phyloP scores from a whole-genome alignment of 2,113 vertebrate genomes.

The Cynocephalus volans region DNA sequence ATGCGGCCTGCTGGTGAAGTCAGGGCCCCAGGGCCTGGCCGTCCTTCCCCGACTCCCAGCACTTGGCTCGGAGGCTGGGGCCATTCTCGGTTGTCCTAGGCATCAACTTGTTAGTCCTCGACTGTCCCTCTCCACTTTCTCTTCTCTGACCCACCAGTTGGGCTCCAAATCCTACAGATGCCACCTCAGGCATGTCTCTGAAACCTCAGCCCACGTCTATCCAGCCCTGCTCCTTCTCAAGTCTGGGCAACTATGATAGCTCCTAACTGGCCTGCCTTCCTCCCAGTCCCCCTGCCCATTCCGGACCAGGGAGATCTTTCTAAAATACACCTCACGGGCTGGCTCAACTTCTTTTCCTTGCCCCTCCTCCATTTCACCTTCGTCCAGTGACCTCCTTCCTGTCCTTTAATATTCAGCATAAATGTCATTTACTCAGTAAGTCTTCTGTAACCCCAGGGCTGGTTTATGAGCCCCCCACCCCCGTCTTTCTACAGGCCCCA shows the following conservation, averaged over 20 bases:
- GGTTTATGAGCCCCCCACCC: not conserved
- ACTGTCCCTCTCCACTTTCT: too few relatives aligned
- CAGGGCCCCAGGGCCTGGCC: not conserved
- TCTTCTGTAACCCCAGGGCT: not conserved
- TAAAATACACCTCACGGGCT: fast-evolving
- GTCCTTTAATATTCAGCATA: not conserved
- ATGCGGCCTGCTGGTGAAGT: fast-evolving
- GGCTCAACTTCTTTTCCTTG: not conserved
- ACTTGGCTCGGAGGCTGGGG: not conserved
- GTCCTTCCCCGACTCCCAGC: not conserved
- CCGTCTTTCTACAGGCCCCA: not conserved
- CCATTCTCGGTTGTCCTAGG: not conserved
- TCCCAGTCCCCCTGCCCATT: fast-evolving
- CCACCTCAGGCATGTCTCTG: not conserved
- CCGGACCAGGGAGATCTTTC: not conserved
- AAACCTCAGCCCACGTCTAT: fast-evolving
- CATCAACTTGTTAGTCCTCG: not conserved
- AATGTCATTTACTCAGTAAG: not conserved
- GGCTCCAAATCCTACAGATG: not conserved
- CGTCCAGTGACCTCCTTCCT: too few relatives aligned
- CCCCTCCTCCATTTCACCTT: not conserved
- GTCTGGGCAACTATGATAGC: not conserved
- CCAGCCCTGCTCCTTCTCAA: fast-evolving
- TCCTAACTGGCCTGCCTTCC: fast-evolving
- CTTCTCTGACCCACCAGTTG: not conserved